Percentiles rank a stretch among this genome's conserved stretches.
phyloP scores from a whole-genome alignment of 2,888 invertebrate species.

The Agrochola circellaris region DNA sequence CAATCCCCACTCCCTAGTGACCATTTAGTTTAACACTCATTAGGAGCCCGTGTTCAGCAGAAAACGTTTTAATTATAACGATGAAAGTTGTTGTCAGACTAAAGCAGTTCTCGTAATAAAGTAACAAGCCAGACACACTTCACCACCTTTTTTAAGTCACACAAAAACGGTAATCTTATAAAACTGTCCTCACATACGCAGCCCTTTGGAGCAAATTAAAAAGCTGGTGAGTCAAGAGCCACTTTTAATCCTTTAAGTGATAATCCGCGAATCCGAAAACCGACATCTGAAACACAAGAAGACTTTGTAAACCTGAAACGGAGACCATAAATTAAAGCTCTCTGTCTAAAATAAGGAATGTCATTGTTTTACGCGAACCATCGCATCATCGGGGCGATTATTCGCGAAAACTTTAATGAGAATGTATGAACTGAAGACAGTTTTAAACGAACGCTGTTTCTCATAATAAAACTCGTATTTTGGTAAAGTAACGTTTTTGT shows the following conservation, averaged over 20 bases:
- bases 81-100: conserved; percentile 25
- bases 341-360: conserved; percentile 53
- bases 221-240: conserved; percentile 50
- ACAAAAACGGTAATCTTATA: conserved; percentile 51
- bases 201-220: conserved; percentile 49
- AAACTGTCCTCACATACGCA: conserved; percentile 49
- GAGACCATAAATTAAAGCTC: conserved; percentile 56
- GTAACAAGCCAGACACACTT: conserved; percentile 17
- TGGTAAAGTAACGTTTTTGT: conserved; percentile 31
- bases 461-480: conserved; percentile 64
- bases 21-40: conserved; percentile 13
- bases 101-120: conserved; percentile 40
- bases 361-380: conserved; percentile 45
- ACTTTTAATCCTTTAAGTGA: conserved; percentile 57
- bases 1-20: too few relatives aligned
- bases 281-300: conserved; percentile 60
- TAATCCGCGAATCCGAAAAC: conserved; percentile 63
- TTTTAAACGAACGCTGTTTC: conserved; percentile 62
- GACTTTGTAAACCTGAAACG: conserved; percentile 58
- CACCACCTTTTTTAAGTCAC: conserved; percentile 31
- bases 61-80: conserved; percentile 30
- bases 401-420: conserved; percentile 60
- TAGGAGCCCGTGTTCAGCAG: conserved; percentile 9
- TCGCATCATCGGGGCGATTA: conserved; percentile 57
- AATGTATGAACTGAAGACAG: conserved; percentile 63